Percentiles rank a stretch among this genome's conserved stretches.
phyloP scores from a whole-genome alignment of 2,888 invertebrate species.

The Xanthorhoe spadicearia region DNA sequence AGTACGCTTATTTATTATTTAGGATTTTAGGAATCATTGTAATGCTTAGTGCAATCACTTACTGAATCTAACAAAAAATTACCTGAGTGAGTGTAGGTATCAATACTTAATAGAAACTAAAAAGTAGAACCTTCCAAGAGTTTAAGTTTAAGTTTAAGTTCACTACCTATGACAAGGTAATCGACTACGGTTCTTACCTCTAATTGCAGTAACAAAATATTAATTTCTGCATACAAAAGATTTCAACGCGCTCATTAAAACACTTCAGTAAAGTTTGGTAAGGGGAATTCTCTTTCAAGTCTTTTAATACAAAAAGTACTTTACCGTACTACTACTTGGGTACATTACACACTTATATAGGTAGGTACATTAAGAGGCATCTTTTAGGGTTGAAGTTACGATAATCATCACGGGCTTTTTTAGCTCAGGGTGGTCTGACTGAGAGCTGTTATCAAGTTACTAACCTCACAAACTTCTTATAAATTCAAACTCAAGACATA shows the following conservation, averaged over 20 bases:
- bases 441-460: too few relatives aligned
- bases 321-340: slow-evolving; percentile 3
- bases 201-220: neutral
- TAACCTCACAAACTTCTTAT: neutral
- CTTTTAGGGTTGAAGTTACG: neutral
- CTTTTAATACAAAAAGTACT: slow-evolving; percentile 6
- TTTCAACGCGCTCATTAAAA: slow-evolving; percentile 21
- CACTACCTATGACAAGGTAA: too few relatives aligned
- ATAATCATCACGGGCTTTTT: neutral
- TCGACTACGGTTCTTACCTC: too few relatives aligned
- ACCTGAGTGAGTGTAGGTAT: too few relatives aligned
- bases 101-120: too few relatives aligned
- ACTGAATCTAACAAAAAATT: too few relatives aligned
- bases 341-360: neutral
- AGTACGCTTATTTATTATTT: too few relatives aligned
- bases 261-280: neutral
- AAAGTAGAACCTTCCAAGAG: too few relatives aligned
- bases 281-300: slow-evolving; percentile 7
- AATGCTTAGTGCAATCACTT: too few relatives aligned
- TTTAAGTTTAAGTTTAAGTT: too few relatives aligned
- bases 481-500: too few relatives aligned
- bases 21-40: too few relatives aligned
- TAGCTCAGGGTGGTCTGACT: slow-evolving; percentile 12
- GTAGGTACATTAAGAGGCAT: neutral
- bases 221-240: slow-evolving; percentile 12